phyloP scores from a whole-genome alignment of 2,797 vertebrate genomes.

The Vespertilio murinus region DNA sequence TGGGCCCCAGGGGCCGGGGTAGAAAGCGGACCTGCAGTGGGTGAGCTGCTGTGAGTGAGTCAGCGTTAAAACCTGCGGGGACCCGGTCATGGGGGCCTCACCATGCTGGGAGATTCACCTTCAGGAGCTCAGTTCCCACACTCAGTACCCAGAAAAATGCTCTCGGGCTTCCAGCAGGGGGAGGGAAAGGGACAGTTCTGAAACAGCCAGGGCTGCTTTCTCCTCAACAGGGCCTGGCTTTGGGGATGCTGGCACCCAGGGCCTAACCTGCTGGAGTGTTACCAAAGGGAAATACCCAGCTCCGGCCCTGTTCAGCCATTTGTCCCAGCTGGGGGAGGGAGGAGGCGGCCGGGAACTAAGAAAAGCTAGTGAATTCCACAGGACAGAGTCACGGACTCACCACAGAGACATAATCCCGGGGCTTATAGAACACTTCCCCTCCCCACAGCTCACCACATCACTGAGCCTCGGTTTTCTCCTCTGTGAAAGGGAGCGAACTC shows the following conservation, averaged over 20 bases:
- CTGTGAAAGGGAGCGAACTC: not conserved
- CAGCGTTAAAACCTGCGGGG: not conserved
- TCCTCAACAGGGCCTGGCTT: not conserved
- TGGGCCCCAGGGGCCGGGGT: no score
- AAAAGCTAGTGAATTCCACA: not conserved
- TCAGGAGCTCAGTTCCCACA: not conserved
- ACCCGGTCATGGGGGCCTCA: no score
- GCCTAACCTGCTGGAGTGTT: not conserved
- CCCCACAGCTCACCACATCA: no score
- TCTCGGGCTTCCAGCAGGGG: not conserved
- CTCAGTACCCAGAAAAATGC: not conserved
- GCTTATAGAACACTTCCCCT: not conserved
- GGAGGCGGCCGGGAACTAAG: accelerated
- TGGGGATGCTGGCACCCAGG: not conserved
- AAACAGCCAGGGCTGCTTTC: not conserved
- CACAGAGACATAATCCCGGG: not conserved
- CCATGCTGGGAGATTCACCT: not conserved
- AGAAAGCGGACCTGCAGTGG: not conserved
- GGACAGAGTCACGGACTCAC: not conserved
- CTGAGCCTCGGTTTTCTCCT: not conserved
- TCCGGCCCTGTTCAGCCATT: not conserved
- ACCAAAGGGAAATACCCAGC: not conserved
- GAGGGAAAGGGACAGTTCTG: not conserved
- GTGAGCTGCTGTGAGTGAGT: not conserved
- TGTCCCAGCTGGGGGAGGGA: not conserved